Conservation (phyloP, 2,113 vertebrate species). For the Myiagra hebetior region DNA sequence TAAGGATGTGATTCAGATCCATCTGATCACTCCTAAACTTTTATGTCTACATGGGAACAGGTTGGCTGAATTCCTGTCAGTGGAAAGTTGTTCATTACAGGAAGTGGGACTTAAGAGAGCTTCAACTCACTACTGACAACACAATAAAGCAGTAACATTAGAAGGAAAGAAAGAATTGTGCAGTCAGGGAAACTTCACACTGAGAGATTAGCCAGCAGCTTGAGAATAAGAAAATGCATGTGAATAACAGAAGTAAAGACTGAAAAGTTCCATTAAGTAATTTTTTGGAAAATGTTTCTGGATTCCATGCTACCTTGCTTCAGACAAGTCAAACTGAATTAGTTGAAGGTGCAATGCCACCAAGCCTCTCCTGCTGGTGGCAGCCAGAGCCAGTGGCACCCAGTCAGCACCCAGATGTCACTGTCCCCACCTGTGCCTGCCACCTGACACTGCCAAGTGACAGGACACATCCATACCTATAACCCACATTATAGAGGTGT, state of each 20-base stretch:
- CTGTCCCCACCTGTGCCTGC: background rate
- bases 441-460: background rate
- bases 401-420: background rate
- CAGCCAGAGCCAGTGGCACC: background rate
- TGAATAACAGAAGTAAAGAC: background rate
- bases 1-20: background rate
- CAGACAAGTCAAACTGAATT: background rate
- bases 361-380: background rate
- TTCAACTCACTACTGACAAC: background rate
- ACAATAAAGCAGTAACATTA: background rate
- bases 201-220: background rate
- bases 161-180: background rate
- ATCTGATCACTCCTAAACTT: background rate
- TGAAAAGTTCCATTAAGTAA: background rate
- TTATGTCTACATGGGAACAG: background rate
- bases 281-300: background rate
- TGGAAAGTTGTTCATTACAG: background rate
- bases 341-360: background rate
- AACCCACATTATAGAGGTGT: accelerated
- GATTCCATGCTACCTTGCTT: background rate
- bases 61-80: background rate
- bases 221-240: background rate
- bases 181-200: background rate
- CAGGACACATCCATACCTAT: accelerated
- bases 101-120: background rate